phyloP scores from a whole-genome alignment of 2,888 invertebrate genomes.

The Eurytoma californica region DNA sequence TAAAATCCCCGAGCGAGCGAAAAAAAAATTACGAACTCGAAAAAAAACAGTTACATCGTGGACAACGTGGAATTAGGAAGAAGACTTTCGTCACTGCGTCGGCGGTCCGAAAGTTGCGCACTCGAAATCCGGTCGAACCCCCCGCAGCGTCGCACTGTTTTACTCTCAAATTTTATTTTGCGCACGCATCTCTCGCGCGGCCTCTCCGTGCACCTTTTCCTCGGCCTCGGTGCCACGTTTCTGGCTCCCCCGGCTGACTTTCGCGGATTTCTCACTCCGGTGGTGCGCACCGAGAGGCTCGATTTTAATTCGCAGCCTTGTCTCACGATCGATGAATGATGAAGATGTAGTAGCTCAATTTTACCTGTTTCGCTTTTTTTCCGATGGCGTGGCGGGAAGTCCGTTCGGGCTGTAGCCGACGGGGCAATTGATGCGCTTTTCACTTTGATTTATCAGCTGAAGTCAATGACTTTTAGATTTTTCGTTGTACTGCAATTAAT shows the following conservation, averaged over 20 bases:
- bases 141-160: constrained; percentile 17
- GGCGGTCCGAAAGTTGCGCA: constrained; percentile 6
- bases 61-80: constrained; percentile 1
- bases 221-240: constrained; percentile 12
- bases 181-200: neutral
- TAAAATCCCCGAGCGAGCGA: no score
- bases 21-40: no score
- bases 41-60: neutral
- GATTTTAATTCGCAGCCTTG: constrained; percentile 30
- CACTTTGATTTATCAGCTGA: constrained; percentile 33
- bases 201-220: neutral
- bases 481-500: no score
- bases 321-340: constrained; percentile 42
- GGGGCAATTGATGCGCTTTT: constrained; percentile 24
- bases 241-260: constrained; percentile 33
- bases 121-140: constrained; percentile 1
- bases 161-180: constrained; percentile 43
- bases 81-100: constrained; percentile 1
- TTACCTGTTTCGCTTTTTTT: constrained; percentile 32
- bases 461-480: no score
- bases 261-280: constrained; percentile 31
- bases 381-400: neutral
- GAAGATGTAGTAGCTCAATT: constrained; percentile 43
- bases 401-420: neutral
- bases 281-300: constrained; percentile 6